Conservation (phyloP, 1,140 invertebrate genomes). For the Triops cancriformis region DNA sequence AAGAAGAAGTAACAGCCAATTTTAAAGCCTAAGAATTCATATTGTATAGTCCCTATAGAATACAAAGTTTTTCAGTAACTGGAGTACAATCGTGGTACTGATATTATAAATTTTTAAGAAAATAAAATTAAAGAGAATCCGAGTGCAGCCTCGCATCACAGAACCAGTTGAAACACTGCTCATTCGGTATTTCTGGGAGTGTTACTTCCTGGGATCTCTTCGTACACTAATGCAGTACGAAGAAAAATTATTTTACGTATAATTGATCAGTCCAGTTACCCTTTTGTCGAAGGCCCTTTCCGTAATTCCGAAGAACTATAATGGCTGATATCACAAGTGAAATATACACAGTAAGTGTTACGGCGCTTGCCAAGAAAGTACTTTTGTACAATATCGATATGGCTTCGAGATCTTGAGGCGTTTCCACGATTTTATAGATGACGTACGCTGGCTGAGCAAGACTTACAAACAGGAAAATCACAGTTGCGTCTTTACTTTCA, state of each 20-base stretch:
- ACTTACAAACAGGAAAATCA: constrained; percentile 7
- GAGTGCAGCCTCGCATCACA: not conserved
- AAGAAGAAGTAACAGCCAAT: constrained; percentile 32
- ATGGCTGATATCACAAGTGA: not conserved
- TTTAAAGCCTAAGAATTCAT: constrained; percentile 7
- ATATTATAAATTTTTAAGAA: not conserved
- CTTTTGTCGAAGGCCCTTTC: constrained; percentile 17
- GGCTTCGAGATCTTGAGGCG: not conserved
- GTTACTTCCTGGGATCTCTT: not conserved
- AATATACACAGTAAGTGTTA: not conserved
- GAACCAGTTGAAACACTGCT: not conserved
- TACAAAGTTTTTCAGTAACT: not conserved
- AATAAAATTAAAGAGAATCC: not conserved
- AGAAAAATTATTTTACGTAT: not conserved
- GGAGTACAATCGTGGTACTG: not conserved
- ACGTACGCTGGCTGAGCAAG: constrained; percentile 8
- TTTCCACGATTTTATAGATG: not conserved
- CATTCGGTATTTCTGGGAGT: not conserved
- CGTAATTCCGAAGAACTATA: constrained; percentile 18
- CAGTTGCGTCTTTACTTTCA: constrained; percentile 15
- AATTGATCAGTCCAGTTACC: not conserved
- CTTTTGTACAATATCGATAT: constrained; percentile 17
- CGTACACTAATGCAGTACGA: constrained; percentile 1
- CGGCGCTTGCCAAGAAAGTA: not conserved
- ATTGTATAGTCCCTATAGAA: not conserved